Evolutionary conservation across 2,888 invertebrate species (phyloP).

Genomic region (Nemotelus nigrinus): DNA sequence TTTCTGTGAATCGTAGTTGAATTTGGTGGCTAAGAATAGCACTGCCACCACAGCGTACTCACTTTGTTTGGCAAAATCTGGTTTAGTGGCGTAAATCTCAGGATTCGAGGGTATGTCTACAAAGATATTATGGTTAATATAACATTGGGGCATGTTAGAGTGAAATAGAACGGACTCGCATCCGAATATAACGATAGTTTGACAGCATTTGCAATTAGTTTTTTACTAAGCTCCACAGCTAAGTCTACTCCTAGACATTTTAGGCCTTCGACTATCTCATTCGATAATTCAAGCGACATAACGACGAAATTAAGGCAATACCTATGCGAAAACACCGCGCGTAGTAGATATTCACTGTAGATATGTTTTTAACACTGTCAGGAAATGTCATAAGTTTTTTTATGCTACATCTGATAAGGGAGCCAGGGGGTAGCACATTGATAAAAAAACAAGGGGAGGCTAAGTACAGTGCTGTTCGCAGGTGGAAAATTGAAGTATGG

Average conservation of each 20-base stretch:
- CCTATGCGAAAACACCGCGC: neutral
- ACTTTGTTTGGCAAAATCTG: conserved; percentile 61
- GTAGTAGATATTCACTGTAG: too few relatives aligned
- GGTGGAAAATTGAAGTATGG: too few relatives aligned
- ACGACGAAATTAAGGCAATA: neutral
- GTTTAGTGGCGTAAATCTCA: conserved; percentile 62
- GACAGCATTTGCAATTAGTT: conserved; percentile 61
- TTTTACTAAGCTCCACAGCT: conserved; percentile 58
- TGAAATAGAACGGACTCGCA: conserved; percentile 57
- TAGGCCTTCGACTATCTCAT: conserved; percentile 60
- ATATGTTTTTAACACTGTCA: too few relatives aligned
- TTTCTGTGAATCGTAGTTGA: conserved; percentile 56
- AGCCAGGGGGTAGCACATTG: too few relatives aligned
- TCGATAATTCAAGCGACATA: conserved; percentile 55
- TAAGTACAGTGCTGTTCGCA: too few relatives aligned
- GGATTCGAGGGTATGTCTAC: conserved; percentile 63
- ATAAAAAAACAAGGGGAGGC: too few relatives aligned
- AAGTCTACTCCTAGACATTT: conserved; percentile 58
- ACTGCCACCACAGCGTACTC: conserved; percentile 62
- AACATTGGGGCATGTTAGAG: neutral
- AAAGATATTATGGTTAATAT: conserved; percentile 10
- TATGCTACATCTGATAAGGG: too few relatives aligned
- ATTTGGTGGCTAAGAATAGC: conserved; percentile 60
- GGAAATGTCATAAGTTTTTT: too few relatives aligned
- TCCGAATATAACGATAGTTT: conserved; percentile 62